Evolutionary conservation across 2,797 vertebrate genomes (phyloP), one percentile per base, ranked within the genome.

Genomic region (Epinephelus awoara): DNA sequence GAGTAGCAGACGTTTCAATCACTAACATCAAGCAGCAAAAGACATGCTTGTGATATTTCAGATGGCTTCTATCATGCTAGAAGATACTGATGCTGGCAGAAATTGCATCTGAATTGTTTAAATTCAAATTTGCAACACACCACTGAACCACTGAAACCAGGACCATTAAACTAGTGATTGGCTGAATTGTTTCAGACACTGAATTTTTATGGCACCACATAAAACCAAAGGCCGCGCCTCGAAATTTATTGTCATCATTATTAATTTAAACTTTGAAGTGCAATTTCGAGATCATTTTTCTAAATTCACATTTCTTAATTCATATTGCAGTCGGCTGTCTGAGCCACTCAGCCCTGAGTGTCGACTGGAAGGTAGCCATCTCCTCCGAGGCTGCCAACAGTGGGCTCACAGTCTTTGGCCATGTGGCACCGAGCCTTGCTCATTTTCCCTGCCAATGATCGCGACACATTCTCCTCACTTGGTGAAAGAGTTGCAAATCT

Each of bases 361-460:
- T 90, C 57, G 79, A 86, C 83, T 94, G 92, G 92, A 94, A 81
- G 58, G 66, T 72, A 85, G 89, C 93, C 92, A 93, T 92, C 85
- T 80, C 79, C 72, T 86, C 54, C 0, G 1, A 85, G 66, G 71
- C 91, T 92, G 91, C 91, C 92, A 93, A 88, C 77, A 89, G 72
- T 86, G 87, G 89, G 87, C 91, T 89, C 85, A 86, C 85, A 88
- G 89, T 91, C 91, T 93, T 91, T 83, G 88, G 91, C 89, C 92
- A 93, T 91, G 93, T 94, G 92, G 92, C 92, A 85, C 76, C 0
- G 81, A 89, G 93, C 91, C 93, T 80, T 65, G 54, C 79, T 88
- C 80, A 77, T 82, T 90, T 92, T 84, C 88, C 75, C 79, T 90
- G 91, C 91, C 93, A 94, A 78, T 79, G 81, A 90, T 90, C 83